Evolutionary conservation across 2,888 invertebrate species (phyloP), one percentile per base, ranked within the genome.

Genomic region (Prosopocoilus inquinatus): DNA sequence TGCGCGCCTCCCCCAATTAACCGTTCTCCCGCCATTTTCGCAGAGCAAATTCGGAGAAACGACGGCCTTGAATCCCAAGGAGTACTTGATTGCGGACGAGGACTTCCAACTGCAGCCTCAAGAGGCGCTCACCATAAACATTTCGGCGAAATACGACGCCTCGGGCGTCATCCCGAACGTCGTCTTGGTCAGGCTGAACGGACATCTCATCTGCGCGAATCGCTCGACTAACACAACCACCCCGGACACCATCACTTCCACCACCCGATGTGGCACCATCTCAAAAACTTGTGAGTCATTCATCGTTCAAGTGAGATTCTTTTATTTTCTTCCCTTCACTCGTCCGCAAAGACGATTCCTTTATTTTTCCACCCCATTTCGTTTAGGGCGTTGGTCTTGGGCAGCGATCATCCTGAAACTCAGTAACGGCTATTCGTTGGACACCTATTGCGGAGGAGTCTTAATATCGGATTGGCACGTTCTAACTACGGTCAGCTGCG

Each of bases 11-110:
- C 20, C 2, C 20, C 20, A 4, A 20, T 20, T 20, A 20, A 20
- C 4, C 20, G n/a, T n/a, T n/a, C n/a, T n/a, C 20, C 20, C 20
- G 2, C 20, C 3, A 20, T 20, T 20, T 4, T 20, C 20, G 20
- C 76, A 84, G 83, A 83, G 82, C 64, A 82, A 82, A 81, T 74
- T 82, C 20, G 83, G 83, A 1, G 80, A 81, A 50, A 81, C 82
- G 0, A 76, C 79, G n/a, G 81, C 81, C 0, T 67, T 73, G 47
- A 81, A 83, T 68, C 82, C 82, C 68, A 75, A 75, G 11, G 79
- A 80, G 58, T 84, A 81, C 67, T 81, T 81, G 57, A 77, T 84
- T 32, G 80, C 81, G 58, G 82, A 82, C 64, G 77, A 80, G 0
- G 46, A 41, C 3, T 81, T 82, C 76, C 79, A 77, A 59, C 76